Conservation (phyloP, 2,113 vertebrate genomes). For the Anas platyrhynchos region DNA sequence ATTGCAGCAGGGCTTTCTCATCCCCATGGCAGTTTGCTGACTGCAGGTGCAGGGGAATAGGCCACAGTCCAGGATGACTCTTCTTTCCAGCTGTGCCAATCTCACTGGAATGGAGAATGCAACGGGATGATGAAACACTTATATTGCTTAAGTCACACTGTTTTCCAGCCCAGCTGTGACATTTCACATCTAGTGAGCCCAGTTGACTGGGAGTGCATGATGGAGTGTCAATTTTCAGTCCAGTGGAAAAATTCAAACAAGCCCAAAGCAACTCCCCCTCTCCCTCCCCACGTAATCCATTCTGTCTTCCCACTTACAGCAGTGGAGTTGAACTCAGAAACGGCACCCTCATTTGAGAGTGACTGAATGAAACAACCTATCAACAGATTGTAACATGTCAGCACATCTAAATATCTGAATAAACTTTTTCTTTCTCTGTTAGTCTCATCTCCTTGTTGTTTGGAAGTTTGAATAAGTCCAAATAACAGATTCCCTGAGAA, state of each 20-base stretch:
- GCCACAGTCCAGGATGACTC: constrained; percentile 73
- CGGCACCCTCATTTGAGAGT: background rate
- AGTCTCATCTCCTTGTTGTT: background rate
- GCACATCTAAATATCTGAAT: background rate
- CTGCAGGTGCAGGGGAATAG: constrained; percentile 83
- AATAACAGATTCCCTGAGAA: background rate
- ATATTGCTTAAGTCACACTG: background rate
- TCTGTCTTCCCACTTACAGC: background rate
- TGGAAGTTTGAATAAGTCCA: background rate
- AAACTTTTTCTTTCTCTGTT: background rate
- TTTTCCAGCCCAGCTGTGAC: background rate
- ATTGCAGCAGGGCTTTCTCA: constrained; percentile 83
- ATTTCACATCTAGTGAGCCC: background rate
- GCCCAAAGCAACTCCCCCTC: background rate
- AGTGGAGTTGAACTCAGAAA: background rate
- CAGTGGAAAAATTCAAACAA: background rate
- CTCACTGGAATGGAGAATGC: constrained; percentile 73
- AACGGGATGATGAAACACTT: background rate
- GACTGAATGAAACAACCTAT: background rate
- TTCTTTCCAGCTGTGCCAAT: constrained; percentile 83
- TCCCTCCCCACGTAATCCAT: background rate
- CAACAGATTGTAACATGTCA: background rate
- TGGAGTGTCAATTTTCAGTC: background rate
- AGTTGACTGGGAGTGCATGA: background rate
- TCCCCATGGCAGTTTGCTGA: constrained; percentile 88